Evolutionary conservation across 2,888 invertebrate genomes (phyloP), one percentile per base, ranked within the genome.

Genomic region (Tipula unca): DNA sequence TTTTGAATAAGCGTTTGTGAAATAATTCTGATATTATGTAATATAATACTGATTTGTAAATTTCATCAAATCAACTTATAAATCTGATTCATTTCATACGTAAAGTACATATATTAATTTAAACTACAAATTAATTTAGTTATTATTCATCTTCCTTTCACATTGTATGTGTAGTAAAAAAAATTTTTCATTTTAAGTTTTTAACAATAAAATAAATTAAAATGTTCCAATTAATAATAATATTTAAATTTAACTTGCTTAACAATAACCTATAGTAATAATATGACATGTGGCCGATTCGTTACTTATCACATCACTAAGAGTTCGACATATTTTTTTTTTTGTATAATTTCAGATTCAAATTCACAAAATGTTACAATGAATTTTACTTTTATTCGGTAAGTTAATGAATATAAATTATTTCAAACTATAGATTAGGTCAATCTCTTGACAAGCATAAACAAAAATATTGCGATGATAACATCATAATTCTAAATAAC

Each of bases 301-400:
- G 25, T 69, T 69, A 69, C 25, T 69, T 69, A 8, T 25, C 25
- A 54, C 48, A 32, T 32, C 32, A 32, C 17, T 48, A 54, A 20
- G 10, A 25, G 25, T 69, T 69, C 25, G 13, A 69, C 69, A 10
- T 69, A 69, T 25, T 25, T 25, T 69, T 69, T 1, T 69, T 69
- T 69, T 69, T 69, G 69, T 69, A 8, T 25, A 69, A 69, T 69
- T 69, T 69, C 69, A 69, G 69, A 69, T 69, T 69, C 25, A 69
- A 69, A 69, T 69, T 20, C 20, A 8, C 25, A 69, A 69, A 69
- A 69, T 69, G 69, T 69, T 69, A 69, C 69, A 69, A 69, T 69
- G 69, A 69, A 69, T 69, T 69, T 69, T 69, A 25, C 69, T 69
- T 69, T 69, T 69, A 69, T 69, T 69, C 69, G 69, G 69, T 69